Conservation (phyloP, 1,140 invertebrate genomes). For the Diorhabda sublineata region DNA sequence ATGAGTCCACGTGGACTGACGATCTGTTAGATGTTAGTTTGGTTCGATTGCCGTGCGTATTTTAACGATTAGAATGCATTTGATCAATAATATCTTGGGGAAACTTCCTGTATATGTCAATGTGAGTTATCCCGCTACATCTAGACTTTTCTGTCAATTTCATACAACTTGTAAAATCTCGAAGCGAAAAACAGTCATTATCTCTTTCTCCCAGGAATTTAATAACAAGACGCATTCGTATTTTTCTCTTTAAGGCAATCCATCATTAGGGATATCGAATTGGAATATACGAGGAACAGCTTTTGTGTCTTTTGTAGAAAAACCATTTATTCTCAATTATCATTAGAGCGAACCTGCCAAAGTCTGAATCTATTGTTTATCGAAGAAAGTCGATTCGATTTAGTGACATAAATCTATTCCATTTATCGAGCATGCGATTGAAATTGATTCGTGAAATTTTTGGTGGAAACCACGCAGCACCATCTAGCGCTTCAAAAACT, state of each 20-base stretch:
- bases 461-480: too few relatives aligned
- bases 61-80: too few relatives aligned
- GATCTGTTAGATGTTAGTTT: too few relatives aligned
- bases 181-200: slow-evolving; percentile 12
- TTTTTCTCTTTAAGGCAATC: slow-evolving; percentile 27
- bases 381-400: too few relatives aligned
- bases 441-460: too few relatives aligned
- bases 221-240: slow-evolving; percentile 6
- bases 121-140: neutral
- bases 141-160: slow-evolving; percentile 10
- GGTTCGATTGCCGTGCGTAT: too few relatives aligned
- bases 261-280: slow-evolving; percentile 34
- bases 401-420: too few relatives aligned
- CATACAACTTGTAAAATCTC: neutral
- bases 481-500: too few relatives aligned
- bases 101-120: neutral
- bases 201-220: slow-evolving; percentile 11
- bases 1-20: too few relatives aligned
- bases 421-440: too few relatives aligned
- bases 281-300: slow-evolving; percentile 25
- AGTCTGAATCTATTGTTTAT: too few relatives aligned
- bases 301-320: neutral
- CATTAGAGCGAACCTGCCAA: too few relatives aligned
- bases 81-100: neutral
- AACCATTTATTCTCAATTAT: neutral